These are phyloP conservation scores for Chymomyza fuscimana DNA, from an alignment of 2,888 invertebrate species.

Conservation along the genomic window DNA sequence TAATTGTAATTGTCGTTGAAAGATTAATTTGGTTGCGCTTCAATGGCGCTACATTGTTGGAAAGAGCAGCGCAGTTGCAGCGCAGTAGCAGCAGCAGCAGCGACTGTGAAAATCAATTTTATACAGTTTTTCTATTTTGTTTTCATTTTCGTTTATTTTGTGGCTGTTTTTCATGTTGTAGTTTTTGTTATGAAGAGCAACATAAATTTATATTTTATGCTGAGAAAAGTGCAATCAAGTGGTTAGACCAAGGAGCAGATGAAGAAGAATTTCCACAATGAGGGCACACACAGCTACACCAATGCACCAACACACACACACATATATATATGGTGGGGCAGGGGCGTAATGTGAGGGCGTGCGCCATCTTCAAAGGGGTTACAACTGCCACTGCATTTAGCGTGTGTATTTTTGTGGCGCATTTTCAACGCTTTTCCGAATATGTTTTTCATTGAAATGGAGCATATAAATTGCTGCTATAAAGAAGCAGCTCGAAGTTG, in stretches of 20 bases:
- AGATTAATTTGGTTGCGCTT: constrained; percentile 76
- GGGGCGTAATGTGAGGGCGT: background rate
- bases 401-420: background rate
- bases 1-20: constrained; percentile 77
- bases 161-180: constrained; percentile 13
- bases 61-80: constrained; percentile 21
- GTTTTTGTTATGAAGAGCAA: constrained; percentile 24
- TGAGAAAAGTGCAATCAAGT: constrained; percentile 72
- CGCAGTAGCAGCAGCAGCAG: constrained; percentile 33
- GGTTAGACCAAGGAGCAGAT: constrained; percentile 49
- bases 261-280: constrained; percentile 54
- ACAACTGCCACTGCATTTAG: background rate
- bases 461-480: constrained; percentile 72
- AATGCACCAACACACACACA: background rate
- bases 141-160: background rate
- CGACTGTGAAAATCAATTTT: constrained; percentile 67
- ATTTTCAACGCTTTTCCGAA: constrained; percentile 9
- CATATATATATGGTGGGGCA: background rate
- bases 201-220: constrained; percentile 72
- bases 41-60: constrained; percentile 73
- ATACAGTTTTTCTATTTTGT: constrained; percentile 50
- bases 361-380: constrained; percentile 10
- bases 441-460: constrained; percentile 56
- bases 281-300: background rate
- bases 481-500: constrained; percentile 58